Evolutionary conservation across 2,113 vertebrate species (phyloP).

Genomic region (Dromiciops gliroides): DNA sequence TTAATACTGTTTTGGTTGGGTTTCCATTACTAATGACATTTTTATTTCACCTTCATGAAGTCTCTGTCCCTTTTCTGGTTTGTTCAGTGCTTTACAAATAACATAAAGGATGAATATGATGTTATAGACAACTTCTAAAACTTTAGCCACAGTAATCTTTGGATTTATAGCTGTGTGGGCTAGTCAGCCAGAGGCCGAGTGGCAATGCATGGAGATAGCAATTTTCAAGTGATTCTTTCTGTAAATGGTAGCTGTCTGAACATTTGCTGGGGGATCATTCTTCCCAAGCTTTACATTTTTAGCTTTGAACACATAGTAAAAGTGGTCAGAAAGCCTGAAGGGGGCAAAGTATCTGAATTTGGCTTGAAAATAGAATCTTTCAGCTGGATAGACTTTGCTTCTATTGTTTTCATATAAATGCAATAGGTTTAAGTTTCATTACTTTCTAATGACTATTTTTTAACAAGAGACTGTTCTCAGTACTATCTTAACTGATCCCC

Average conservation of each 20-base stretch:
- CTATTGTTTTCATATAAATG: constrained; percentile 57
- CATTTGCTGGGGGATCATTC: constrained; percentile 3
- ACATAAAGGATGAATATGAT: background rate
- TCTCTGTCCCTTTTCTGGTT: background rate
- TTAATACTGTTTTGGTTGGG: constrained; percentile 44
- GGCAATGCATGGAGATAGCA: constrained; percentile 24
- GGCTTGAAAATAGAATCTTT: constrained; percentile 59
- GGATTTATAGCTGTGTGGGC: background rate
- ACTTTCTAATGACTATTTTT: constrained; percentile 67
- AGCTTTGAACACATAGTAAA: constrained; percentile 57
- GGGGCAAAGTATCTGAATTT: constrained; percentile 28
- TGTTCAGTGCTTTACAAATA: constrained; percentile 43
- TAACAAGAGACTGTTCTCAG: constrained; percentile 44
- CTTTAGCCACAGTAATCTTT: background rate
- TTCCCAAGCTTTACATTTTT: constrained; percentile 55
- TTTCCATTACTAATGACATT: constrained; percentile 16
- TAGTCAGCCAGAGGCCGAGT: background rate
- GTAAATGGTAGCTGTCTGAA: constrained; percentile 7
- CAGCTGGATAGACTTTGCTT: constrained; percentile 43
- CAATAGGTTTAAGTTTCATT: constrained; percentile 51
- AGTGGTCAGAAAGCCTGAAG: constrained; percentile 44
- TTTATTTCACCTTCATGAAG: constrained; percentile 39
- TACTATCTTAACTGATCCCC: constrained; percentile 61
- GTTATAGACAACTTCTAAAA: background rate
- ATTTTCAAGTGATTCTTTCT: background rate